Base-by-base conservation (phyloP, 2,797 vertebrate species). In the Calcarius lapponicus region DNA sequence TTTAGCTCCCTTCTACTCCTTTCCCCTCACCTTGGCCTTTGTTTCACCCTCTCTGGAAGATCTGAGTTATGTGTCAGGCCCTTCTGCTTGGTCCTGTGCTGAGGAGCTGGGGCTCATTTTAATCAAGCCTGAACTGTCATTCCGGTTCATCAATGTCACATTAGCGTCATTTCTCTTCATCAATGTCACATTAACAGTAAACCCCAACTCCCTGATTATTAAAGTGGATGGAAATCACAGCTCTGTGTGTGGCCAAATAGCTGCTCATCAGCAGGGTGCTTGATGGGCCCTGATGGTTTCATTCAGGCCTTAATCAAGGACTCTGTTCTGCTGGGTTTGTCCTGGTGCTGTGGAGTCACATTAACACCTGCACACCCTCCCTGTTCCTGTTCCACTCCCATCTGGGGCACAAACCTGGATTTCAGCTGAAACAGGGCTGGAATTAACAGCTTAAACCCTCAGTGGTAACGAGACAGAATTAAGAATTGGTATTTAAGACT, bases 171-270 rank as follows among this genome's bases (percentile, higher is more conserved):
- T 96, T 97, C 97, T 95, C 96, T 97, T 98, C 98, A 98, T 98
- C 98, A 98, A 92, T 97, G 98, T 98, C 96, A 98, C 98, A 98
- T 99, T 99, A 99, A 96, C 97, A 97, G 98, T 98, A 98, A 98
- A 98, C 98, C 98, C 97, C 85, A 95, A 96, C 97, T 96, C 93
- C 96, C 98, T 99, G 99, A 99, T 99, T 99, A 98, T 98, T 98
- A 98, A 98, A 98, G 98, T 98, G 98, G 98, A 96, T 98, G 97
- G 96, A 98, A 98, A 98, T 98, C 97, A 97, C 95, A 96, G 97
- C 98, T 97, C 98, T 94, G 93, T 98, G 96, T 98, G 97, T 98
- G 97, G 98, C 97, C 98, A 97, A 98, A 98, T 97, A 98, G 97
- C 97, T 97, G 8, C 97, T 98, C 98, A 98, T 98, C 97, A 98